These are phyloP conservation scores for Bungarus multicinctus DNA, from an alignment of 2,113 vertebrate species.

Conservation along the genomic window DNA sequence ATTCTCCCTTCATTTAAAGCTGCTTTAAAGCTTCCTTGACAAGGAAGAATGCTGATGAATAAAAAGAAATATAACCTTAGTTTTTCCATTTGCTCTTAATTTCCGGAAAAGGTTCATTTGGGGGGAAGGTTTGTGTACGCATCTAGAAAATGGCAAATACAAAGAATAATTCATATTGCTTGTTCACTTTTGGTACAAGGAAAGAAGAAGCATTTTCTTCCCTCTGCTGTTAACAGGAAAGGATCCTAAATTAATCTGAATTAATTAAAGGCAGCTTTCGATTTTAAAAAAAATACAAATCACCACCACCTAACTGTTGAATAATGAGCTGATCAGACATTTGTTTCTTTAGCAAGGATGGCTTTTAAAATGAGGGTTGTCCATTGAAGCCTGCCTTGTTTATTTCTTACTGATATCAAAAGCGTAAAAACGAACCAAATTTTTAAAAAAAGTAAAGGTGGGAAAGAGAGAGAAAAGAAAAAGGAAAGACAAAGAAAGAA, in stretches of 20 bases:
- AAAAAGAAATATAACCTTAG: not conserved
- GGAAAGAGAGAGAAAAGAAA: not conserved
- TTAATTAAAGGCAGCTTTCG: not conserved
- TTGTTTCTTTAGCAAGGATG: not conserved
- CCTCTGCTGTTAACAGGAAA: not conserved
- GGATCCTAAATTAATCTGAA: not conserved
- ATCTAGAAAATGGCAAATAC: slow-evolving; percentile 3
- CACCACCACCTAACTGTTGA: not conserved
- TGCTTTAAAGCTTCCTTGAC: not conserved
- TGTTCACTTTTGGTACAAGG: slow-evolving; percentile 18
- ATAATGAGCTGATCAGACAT: not conserved
- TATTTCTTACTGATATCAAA: not conserved
- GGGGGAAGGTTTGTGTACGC: not conserved
- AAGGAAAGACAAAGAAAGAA: not conserved
- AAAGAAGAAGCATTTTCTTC: slow-evolving; percentile 41
- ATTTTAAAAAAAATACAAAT: not conserved
- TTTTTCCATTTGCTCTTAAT: not conserved
- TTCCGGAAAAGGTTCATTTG: not conserved
- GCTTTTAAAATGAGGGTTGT: not conserved
- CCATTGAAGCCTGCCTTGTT: not conserved
- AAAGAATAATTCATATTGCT: not conserved
- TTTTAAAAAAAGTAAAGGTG: not conserved
- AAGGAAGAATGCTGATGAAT: not conserved
- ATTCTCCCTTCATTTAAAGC: not conserved
- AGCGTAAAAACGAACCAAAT: not conserved